Evolutionary conservation across 2,888 invertebrate species (phyloP), one percentile per base, ranked within the genome.

Genomic region (Drosophila parthenogenetica): DNA sequence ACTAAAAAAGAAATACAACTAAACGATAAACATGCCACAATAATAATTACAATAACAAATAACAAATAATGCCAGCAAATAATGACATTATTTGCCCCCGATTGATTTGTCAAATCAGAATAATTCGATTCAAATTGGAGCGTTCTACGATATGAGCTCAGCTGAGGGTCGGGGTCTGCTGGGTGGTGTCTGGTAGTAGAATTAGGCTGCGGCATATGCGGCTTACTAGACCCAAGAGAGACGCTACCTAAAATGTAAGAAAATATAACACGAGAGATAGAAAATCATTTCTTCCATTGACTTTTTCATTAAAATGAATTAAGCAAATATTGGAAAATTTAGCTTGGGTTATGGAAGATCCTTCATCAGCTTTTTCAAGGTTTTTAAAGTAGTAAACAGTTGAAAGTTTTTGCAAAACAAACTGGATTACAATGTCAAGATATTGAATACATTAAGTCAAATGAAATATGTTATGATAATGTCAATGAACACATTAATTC

Each of bases 81-180:
- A 81, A 76, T 83, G 87, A 78, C 79, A 88, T 82, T 84, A 43
- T 43, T 57, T 57, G 55, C 55, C 69, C 78, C 72, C 80, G 82
- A 89, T 87, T 89, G 89, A 89, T 84, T 88, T 86, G 89, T 89
- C 87, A 84, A 86, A 79, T 87, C 73, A 72, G 59, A 79, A 81
- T 81, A 70, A 87, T 79, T 62, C 69, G 73, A 73, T 65, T 68
- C 43, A 29, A 35, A 66, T 54, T 51, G 54, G 61, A 71, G 17
- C 55, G 64, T 46, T 14, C 19, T 60, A 40, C 14, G 51, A 70
- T 69, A 69, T 59, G 22, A n/a, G 8, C n/a, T 14, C 5, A 10
- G 37, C 25, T 16, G n/a, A 3, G 8, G n/a, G 7, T 10, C 22
- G 37, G 45, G 14, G n/a, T 1, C 13, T 10, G 14, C 1, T 25